Evolutionary conservation across 2,888 invertebrate genomes (phyloP).

Genomic region (Nasonia oneida): DNA sequence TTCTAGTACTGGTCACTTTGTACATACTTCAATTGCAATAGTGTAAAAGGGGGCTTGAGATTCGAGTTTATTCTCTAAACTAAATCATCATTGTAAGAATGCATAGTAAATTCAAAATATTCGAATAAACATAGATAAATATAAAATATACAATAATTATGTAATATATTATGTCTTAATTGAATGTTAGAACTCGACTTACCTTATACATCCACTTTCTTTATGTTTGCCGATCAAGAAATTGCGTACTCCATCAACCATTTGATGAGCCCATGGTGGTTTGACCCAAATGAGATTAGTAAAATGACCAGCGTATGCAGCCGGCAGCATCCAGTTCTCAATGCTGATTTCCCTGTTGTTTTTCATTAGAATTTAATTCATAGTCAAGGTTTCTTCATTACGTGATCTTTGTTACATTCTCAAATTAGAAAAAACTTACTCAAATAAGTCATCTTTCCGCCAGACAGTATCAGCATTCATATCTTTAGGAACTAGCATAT

Average conservation of each 20-base stretch:
- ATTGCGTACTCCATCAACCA: constrained; percentile 84
- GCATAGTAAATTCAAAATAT: neutral
- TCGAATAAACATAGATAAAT: neutral
- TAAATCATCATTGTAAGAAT: no score
- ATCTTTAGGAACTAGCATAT: constrained; percentile 90
- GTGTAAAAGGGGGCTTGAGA: no score
- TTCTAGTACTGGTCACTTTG: neutral
- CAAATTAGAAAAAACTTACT: constrained; percentile 71
- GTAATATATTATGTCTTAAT: neutral
- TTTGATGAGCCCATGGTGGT: constrained; percentile 94
- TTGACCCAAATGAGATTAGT: constrained; percentile 91
- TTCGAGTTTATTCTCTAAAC: no score
- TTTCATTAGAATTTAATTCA: neutral
- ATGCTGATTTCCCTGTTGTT: constrained; percentile 85
- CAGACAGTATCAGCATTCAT: constrained; percentile 88
- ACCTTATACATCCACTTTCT: constrained; percentile 82
- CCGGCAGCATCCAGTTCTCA: constrained; percentile 96
- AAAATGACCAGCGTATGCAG: constrained; percentile 92
- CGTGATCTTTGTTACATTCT: neutral
- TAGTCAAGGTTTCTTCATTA: neutral
- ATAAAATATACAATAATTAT: neutral
- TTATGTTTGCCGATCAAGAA: constrained; percentile 89
- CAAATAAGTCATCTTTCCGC: constrained; percentile 86
- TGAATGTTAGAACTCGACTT: constrained; percentile 41
- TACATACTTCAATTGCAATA: no score